Base-by-base conservation (phyloP, 2,113 vertebrate genomes). In the Prietella phreatophila region DNA sequence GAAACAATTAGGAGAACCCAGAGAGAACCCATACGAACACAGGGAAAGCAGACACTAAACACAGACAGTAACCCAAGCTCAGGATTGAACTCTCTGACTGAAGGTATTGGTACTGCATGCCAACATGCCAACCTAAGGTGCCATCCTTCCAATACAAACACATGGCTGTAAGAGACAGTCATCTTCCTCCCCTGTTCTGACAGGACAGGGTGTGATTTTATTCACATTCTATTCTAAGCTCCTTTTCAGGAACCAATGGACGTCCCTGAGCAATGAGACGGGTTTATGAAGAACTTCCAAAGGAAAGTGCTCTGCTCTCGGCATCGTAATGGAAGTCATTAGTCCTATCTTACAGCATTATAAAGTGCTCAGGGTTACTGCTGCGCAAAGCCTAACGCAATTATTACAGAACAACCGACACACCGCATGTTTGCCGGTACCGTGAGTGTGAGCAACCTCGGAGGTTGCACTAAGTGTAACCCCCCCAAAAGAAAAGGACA, bases 291-390 rank as follows among this genome's bases (percentile, higher is more conserved):
- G n/a, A 85, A 82, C n/a, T 20, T 65, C 78, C n/a, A 10, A 19
- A 56, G 78, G 14, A 80, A 65, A 73, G 36, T 50, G 58, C 47
- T 55, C n/a, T 85, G 84, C 85, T 89, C 78, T 89, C 10, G 33
- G 61, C 82, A 83, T 10, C 25, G 50, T 17, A 4, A 76, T 53
- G 75, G 73, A 75, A 80, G n/a, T 17, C 55, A 76, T 85, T 90
- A 89, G 50, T 76, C 27, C 36, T 78, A 55, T 42, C 80, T 39
- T 86, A 83, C 56, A 63, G 25, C 81, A 63, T 63, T 27, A 67
- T 15, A 65, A 47, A 33, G 30, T 75, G 61, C 75, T 73, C 81
- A 90, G 86, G 89, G 89, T 84, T 86, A 90, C 22, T 50, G 65
- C 19, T 39, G 33, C 15, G 39, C 47, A 82, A 86, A 61, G 58